These are phyloP conservation scores for Athetis lepigone DNA, from an alignment of 2,888 invertebrate species.

Conservation along the genomic window DNA sequence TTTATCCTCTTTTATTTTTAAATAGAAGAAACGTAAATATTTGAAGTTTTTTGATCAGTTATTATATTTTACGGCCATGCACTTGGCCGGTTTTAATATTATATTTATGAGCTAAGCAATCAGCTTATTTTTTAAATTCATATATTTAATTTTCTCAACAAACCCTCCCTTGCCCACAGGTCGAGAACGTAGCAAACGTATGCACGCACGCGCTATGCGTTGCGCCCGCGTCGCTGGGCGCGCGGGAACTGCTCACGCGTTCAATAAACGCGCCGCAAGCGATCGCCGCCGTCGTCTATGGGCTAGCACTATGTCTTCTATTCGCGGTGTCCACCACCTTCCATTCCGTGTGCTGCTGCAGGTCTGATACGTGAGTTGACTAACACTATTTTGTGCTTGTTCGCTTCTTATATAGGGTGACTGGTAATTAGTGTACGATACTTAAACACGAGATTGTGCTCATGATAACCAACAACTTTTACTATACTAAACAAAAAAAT, in stretches of 20 bases:
- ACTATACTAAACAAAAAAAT: too few relatives aligned
- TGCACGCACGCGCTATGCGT: slow-evolving; percentile 97
- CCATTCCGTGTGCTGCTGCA: slow-evolving; percentile 96
- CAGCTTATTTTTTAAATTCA: background rate
- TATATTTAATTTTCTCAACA: background rate
- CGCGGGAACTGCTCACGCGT: slow-evolving; percentile 93
- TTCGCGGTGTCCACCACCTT: slow-evolving; percentile 97
- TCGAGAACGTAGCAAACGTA: slow-evolving; percentile 98
- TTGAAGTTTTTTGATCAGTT: too few relatives aligned
- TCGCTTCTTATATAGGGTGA: slow-evolving; percentile 39
- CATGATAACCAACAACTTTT: too few relatives aligned
- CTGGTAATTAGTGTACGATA: too few relatives aligned
- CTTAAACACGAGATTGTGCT: too few relatives aligned
- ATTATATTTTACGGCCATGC: too few relatives aligned
- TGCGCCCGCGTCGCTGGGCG: slow-evolving; percentile 95
- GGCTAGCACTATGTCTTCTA: slow-evolving; percentile 95
- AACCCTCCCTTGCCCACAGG: slow-evolving; percentile 76
- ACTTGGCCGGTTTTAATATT: too few relatives aligned
- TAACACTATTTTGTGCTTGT: slow-evolving; percentile 18
- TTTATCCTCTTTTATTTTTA: too few relatives aligned
- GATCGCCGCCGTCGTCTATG: slow-evolving; percentile 96
- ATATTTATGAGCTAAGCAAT: too few relatives aligned
- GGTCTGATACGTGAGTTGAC: slow-evolving; percentile 84
- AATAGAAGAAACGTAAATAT: too few relatives aligned
- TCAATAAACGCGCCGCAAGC: slow-evolving; percentile 94